These are phyloP conservation scores for Zosterops borbonicus DNA, from an alignment of 2,113 vertebrate genomes.

Conservation along the genomic window DNA sequence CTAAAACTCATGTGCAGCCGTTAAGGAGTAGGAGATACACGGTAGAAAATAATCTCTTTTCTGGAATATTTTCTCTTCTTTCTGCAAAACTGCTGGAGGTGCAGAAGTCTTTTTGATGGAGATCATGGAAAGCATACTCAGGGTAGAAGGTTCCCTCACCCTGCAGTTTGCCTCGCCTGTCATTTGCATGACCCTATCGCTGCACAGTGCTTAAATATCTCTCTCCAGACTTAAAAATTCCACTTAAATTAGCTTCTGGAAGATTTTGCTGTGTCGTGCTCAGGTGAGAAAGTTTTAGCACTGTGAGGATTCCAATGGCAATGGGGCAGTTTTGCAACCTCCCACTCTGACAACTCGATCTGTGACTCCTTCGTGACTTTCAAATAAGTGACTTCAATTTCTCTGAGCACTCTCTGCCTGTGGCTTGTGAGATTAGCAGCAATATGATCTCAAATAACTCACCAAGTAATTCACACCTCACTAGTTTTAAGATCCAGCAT, in stretches of 20 bases:
- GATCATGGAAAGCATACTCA: neutral
- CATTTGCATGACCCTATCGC: neutral
- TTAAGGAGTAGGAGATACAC: neutral
- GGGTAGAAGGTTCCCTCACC: fast-evolving
- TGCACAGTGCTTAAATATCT: neutral
- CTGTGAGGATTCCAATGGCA: fast-evolving
- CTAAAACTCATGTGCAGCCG: neutral
- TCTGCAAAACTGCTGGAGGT: neutral
- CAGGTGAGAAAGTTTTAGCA: neutral
- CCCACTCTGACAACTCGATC: neutral
- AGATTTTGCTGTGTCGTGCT: neutral
- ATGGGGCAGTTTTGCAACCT: neutral
- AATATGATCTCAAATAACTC: neutral
- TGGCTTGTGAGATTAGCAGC: neutral
- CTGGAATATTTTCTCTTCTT: neutral
- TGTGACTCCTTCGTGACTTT: neutral
- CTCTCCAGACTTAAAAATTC: neutral
- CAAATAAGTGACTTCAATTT: neutral
- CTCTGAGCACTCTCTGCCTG: neutral
- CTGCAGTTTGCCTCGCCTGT: neutral
- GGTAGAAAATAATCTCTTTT: neutral
- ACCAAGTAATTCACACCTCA: neutral
- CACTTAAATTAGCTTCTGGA: neutral
- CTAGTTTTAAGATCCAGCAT: neutral
- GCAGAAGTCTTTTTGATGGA: neutral